Base-by-base conservation (phyloP, 2,888 invertebrate species). In the Gymnoscelis rufifasciata region DNA sequence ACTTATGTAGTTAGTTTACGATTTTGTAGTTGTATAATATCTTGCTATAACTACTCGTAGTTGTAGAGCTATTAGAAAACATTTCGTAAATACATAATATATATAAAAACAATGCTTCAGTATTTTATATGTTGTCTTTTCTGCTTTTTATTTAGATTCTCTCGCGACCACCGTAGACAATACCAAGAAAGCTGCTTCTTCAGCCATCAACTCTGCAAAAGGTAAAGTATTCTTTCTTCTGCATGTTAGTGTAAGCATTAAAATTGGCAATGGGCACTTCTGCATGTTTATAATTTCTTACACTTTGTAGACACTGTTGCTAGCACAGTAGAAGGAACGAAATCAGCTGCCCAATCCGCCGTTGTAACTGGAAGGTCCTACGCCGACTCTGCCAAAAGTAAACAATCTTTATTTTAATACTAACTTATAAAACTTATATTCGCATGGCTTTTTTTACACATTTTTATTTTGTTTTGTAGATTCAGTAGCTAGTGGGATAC, bases 151-250 rank as follows among this genome's bases (percentile, higher is more conserved):
- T 57, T 27, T 83, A 86, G 86, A 87, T 66, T 83, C 84, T 52
- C 44, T 86, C 50, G 72, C 82, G 26, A 76, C 80, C 11, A 79
- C 84, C 43, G 75, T 71, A 52, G 86, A 86, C 59, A 84, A 78
- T 55, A 80, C 88, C 47, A 88, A 83, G 68, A 88, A 82, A 52
- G 78, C 83, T 7, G 86, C 89, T 1, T 86, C 86, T 52, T 68
- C 83, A 11, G 88, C 88, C n/a, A 71, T 74, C 38, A 81, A 76
- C 54, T 66, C 82, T 47, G 74, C 86, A 13, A 87, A 81, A 79
- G 84, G 87, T 83, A 66, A 71, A 69, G 13, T 10, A 3, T 3
- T 1, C 2, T 19, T 19, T 19, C 2, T 3, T 19, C 3, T 19
- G 5, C n/a, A 19, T 19, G 19, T 3, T 3, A 19, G 19, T n/a